Conservation (phyloP, 2,888 invertebrate species). For the Orthonychiurus folsomi region DNA sequence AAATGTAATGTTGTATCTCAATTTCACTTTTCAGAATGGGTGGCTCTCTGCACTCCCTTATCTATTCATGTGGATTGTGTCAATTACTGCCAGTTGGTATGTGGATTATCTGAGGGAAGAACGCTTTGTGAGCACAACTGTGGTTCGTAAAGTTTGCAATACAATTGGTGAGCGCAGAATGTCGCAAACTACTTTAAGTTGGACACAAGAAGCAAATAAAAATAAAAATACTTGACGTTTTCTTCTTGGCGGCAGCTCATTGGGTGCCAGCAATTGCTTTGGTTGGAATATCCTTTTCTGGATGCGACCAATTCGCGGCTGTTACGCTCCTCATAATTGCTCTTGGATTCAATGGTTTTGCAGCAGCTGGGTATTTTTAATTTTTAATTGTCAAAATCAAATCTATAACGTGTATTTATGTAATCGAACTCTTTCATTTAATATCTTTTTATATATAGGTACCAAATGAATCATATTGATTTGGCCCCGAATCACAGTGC, state of each 20-base stretch:
- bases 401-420: too few relatives aligned
- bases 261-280: slow-evolving; percentile 60
- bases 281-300: slow-evolving; percentile 60
- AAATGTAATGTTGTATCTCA: background rate
- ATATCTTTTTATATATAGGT: too few relatives aligned
- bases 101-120: slow-evolving; percentile 54
- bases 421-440: too few relatives aligned
- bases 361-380: slow-evolving; percentile 20
- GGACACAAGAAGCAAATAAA: too few relatives aligned
- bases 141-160: slow-evolving; percentile 48
- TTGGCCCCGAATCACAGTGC: slow-evolving; percentile 66
- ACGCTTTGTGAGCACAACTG: slow-evolving; percentile 43
- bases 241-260: slow-evolving; percentile 49
- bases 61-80: slow-evolving; percentile 58
- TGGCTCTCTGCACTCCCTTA: slow-evolving; percentile 57
- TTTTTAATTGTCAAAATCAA: slow-evolving; percentile 1
- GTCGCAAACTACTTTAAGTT: too few relatives aligned
- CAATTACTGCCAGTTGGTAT: slow-evolving; percentile 55
- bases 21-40: slow-evolving; percentile 47
- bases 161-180: slow-evolving; percentile 45
- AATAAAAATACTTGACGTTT: too few relatives aligned
- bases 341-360: slow-evolving; percentile 37
- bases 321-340: slow-evolving; percentile 54
- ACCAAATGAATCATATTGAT: slow-evolving; percentile 57
- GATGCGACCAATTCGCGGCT: slow-evolving; percentile 54